A percentile compares a stretch with the other conserved stretches of the same genome.
phyloP scores from a whole-genome alignment of 1,140 invertebrate species.

The Onthophagus taurus region DNA sequence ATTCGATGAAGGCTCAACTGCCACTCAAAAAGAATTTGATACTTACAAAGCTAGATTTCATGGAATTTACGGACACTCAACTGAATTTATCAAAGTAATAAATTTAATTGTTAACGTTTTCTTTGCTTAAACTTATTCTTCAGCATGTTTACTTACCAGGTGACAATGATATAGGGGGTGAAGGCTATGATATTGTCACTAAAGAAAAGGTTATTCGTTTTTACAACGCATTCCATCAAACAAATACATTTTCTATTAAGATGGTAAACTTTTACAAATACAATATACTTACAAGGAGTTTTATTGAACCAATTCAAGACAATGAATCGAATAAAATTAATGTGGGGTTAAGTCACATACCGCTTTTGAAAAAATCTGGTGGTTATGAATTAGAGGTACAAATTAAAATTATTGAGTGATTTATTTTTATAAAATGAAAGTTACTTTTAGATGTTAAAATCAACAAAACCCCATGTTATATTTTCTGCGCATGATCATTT shows the following conservation, averaged over 20 bases:
- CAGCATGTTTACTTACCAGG: conserved; percentile 82
- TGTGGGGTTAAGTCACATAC: conserved; percentile 61
- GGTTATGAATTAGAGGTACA: conserved; percentile 51
- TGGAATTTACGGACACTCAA: conserved; percentile 44
- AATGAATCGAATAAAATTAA: conserved; percentile 50
- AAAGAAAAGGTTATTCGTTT: conserved; percentile 66
- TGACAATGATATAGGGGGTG: conserved; percentile 93
- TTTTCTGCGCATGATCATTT: conserved; percentile 80
- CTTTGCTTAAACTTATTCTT: conserved; percentile 23
- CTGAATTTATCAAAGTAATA: conserved; percentile 2
- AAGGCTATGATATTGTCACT: conserved; percentile 63
- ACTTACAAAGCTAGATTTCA: conserved; percentile 59
- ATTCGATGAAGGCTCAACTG: conserved; percentile 83
- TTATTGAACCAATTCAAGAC: conserved; percentile 42
- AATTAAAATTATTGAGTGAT: neutral
- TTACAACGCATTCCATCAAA: conserved; percentile 62
- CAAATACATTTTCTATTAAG: conserved; percentile 50
- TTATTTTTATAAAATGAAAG: too few species aligned
- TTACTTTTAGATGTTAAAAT: conserved; percentile 47
- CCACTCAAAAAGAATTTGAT: conserved; percentile 56
- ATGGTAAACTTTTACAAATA: conserved; percentile 55
- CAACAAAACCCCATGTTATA: conserved; percentile 65
- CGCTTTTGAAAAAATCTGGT: conserved; percentile 52
- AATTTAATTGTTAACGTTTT: neutral
- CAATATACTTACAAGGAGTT: conserved; percentile 52